Evolutionary conservation across 1,140 invertebrate species (phyloP), one percentile per base, ranked within the genome.

Genomic region (Maniola jurtina): DNA sequence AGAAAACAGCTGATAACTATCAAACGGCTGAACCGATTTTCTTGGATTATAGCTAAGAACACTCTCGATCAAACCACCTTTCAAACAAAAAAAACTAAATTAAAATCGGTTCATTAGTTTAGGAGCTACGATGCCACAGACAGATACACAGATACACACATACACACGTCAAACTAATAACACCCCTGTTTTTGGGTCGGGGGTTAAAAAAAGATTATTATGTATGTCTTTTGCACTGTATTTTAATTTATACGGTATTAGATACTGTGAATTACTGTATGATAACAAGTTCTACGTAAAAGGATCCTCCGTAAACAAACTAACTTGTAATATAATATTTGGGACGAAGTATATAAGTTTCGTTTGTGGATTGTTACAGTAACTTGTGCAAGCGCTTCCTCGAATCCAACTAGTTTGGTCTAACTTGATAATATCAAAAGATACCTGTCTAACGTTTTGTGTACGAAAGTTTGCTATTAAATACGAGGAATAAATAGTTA

Each of bases 371-470:
- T 54, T 55, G 47, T 61, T 61, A 52, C 25, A 15, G 57, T 66
- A 66, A 66, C 60, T 60, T 57, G 50, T 55, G 55, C 58, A 60
- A 66, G 58, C 45, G 15, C 58, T 45, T 35, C 57, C 52, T 60
- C 38, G 52, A 54, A 36, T 66, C 36, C 40, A 42, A 60, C 57
- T 66, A 59, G 34, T 52, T 52, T 35, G n/a, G 48, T 11, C 38
- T 65, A 52, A 6, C 48, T 52, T 40, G 34, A 60, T 66, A 66
- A 57, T 40, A n/a, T 57, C 14, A 25, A 25, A 2, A 25, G 25
- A 4, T 25, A 2, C 4, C 25, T 25, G 4, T 25, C 25, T 25
- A 25, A 4, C 1, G 10, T 6, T 16, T n/a, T 34, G 45, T 16
- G 8, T 48, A 33, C 40, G 42, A 60, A 11, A 58, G 13, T 33